Evolutionary conservation across 2,888 invertebrate genomes (phyloP).

Genomic region (Agrotis exclamationis): DNA sequence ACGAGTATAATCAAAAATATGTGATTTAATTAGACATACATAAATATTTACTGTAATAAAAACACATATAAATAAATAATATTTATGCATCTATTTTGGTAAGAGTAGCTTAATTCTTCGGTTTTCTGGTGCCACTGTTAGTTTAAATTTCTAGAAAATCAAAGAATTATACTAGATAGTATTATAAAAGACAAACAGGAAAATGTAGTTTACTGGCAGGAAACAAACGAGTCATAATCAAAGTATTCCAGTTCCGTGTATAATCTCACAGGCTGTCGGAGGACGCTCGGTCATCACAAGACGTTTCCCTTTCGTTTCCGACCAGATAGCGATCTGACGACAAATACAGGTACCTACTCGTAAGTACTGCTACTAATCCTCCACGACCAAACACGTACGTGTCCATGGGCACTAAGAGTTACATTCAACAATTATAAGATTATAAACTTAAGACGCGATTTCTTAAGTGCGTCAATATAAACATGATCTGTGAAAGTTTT

Average conservation of each 20-base stretch:
- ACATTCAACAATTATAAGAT: conserved; percentile 52
- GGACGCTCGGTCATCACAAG: conserved; percentile 19
- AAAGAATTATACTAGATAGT: too few relatives aligned
- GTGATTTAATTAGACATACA: too few relatives aligned
- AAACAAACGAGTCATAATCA: background rate
- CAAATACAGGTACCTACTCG: conserved; percentile 26
- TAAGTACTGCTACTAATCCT: conserved; percentile 34
- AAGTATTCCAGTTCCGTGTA: conserved; percentile 29
- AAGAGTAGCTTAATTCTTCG: too few relatives aligned
- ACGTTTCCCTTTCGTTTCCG: conserved; percentile 56
- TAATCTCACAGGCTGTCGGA: conserved; percentile 9
- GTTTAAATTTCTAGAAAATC: background rate
- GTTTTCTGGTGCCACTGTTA: too few relatives aligned
- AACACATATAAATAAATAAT: too few relatives aligned
- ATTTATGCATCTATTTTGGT: too few relatives aligned
- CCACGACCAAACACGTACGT: conserved; percentile 19
- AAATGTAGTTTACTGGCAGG: background rate
- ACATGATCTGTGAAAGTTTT: background rate
- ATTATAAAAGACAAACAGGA: background rate
- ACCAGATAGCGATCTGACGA: conserved; percentile 40
- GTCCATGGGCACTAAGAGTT: conserved; percentile 17
- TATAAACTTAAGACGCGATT: conserved; percentile 36
- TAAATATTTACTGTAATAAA: too few relatives aligned
- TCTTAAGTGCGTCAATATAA: conserved; percentile 3
- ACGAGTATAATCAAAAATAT: too few relatives aligned